Conservation (phyloP, 2,888 invertebrate genomes). For the Ectemnius cavifrons region DNA sequence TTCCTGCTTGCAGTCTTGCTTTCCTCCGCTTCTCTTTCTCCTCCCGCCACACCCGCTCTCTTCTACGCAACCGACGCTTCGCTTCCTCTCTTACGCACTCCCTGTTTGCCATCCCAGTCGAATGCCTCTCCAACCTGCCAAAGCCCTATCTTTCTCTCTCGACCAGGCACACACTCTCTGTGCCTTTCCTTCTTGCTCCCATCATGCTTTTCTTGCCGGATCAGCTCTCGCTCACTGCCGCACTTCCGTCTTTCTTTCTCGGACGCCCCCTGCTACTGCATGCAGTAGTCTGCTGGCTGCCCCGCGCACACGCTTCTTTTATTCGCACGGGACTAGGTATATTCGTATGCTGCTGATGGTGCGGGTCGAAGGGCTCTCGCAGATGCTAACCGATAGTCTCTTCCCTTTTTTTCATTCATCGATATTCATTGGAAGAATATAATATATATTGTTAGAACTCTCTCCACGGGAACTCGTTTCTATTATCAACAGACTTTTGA, state of each 20-base stretch:
- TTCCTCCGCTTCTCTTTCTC: slow-evolving; percentile 13
- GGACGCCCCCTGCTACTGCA: too few relatives aligned
- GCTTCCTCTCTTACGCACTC: slow-evolving; percentile 14
- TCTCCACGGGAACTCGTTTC: too few relatives aligned
- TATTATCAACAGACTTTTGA: too few relatives aligned
- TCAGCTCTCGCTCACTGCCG: neutral
- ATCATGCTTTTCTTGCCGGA: neutral
- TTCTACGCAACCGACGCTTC: neutral
- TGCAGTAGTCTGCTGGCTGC: too few relatives aligned
- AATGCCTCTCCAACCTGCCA: neutral
- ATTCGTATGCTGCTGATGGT: too few relatives aligned
- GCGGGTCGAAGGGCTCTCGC: too few relatives aligned
- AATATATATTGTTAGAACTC: too few relatives aligned
- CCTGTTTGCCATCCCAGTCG: neutral
- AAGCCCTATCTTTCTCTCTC: slow-evolving; percentile 11
- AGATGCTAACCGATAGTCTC: too few relatives aligned
- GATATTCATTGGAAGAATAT: too few relatives aligned
- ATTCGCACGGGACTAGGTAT: too few relatives aligned
- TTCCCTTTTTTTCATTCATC: too few relatives aligned
- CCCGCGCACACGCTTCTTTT: too few relatives aligned
- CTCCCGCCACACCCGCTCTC: neutral
- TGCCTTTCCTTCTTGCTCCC: neutral
- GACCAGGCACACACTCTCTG: neutral
- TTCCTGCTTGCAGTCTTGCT: neutral
- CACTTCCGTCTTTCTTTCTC: slow-evolving; percentile 3